Percentiles rank a stretch among this genome's conserved stretches.
These are phyloP conservation scores for Onychomys arenicola DNA, from an alignment of 2,797 vertebrate genomes.

Conservation along the genomic window DNA sequence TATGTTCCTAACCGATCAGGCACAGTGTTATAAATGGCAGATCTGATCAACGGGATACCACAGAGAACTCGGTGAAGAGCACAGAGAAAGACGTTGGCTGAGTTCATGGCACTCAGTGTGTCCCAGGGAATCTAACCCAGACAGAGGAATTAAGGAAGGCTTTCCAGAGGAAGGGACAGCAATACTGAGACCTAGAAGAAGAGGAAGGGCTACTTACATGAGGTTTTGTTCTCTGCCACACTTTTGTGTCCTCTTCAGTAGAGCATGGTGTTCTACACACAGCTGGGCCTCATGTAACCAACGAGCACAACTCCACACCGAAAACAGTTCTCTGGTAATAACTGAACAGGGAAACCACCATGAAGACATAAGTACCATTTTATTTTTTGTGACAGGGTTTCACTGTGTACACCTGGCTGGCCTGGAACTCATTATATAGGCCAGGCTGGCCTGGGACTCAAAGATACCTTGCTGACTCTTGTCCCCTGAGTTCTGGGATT, in stretches of 20 bases:
- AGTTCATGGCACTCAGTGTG: neutral
- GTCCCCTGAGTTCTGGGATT: neutral
- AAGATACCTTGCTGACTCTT: neutral
- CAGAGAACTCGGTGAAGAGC: neutral
- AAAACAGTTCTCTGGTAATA: constrained; percentile 8
- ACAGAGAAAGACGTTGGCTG: neutral
- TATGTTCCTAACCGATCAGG: neutral
- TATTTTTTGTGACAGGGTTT: neutral
- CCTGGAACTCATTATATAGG: neutral
- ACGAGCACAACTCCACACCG: neutral
- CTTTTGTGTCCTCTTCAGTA: neutral
- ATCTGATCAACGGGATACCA: neutral
- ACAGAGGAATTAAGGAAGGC: neutral
- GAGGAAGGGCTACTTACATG: neutral
- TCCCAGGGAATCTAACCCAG: neutral
- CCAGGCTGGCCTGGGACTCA: neutral
- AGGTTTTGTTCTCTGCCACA: neutral
- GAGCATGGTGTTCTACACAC: neutral
- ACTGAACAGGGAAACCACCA: neutral
- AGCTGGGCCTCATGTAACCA: neutral
- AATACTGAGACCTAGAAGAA: neutral
- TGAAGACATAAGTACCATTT: neutral
- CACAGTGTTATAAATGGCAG: neutral
- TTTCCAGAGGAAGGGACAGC: neutral
- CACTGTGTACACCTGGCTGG: neutral